A percentile compares a stretch with the other conserved stretches of the same genome.
phyloP scores from a whole-genome alignment of 2,797 vertebrate species.

The Xenops minutus region DNA sequence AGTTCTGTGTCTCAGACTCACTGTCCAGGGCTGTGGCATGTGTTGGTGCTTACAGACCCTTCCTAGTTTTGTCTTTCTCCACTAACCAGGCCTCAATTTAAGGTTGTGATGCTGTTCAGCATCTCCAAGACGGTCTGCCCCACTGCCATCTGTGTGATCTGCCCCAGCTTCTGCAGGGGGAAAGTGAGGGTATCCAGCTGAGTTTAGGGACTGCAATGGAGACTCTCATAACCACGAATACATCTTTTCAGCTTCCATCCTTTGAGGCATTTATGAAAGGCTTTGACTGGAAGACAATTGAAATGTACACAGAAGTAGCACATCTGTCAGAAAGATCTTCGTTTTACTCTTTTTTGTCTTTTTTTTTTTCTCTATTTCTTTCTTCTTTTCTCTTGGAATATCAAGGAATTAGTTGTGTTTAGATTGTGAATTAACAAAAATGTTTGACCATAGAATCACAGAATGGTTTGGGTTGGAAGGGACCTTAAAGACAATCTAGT shows the following conservation, averaged over 20 bases:
- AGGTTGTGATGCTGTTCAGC: background rate
- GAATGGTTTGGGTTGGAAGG: background rate
- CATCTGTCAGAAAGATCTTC: accelerated
- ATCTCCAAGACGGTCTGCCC: background rate
- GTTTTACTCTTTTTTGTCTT: background rate
- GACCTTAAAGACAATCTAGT: background rate
- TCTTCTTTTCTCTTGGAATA: background rate
- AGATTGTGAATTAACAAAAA: background rate
- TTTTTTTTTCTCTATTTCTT: background rate
- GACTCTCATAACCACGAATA: background rate
- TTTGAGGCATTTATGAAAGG: background rate
- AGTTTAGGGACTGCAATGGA: background rate
- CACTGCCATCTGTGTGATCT: background rate
- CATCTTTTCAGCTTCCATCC: background rate
- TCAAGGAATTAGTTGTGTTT: background rate
- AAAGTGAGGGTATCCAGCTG: background rate
- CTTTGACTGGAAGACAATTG: background rate
- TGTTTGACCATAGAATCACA: background rate
- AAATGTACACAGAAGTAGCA: background rate
- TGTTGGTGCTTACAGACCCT: background rate
- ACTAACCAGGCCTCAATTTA: background rate
- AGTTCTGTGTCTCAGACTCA: background rate
- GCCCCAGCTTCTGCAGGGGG: background rate
- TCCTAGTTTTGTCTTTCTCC: background rate
- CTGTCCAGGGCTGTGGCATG: accelerated